Percentiles rank a stretch among this genome's conserved stretches.
Conservation (phyloP, 1,140 invertebrate genomes). For the Sitophilus oryzae region DNA sequence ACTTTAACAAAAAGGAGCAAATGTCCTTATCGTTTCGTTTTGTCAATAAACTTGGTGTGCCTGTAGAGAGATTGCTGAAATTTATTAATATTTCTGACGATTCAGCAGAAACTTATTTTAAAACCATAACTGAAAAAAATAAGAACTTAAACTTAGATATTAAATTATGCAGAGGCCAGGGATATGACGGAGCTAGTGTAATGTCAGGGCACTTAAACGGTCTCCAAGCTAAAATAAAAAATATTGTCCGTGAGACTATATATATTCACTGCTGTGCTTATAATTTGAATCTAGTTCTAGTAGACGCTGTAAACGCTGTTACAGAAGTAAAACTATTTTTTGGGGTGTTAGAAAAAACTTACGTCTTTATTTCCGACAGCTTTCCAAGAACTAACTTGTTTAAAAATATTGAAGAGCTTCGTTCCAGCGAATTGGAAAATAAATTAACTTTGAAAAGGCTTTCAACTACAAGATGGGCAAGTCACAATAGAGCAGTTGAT, state of each 20-base stretch:
- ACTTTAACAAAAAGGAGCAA: too few relatives aligned
- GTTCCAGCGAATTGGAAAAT: background rate
- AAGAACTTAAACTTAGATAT: background rate
- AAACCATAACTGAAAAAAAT: background rate
- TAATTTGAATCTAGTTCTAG: constrained; percentile 3
- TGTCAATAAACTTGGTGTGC: too few relatives aligned
- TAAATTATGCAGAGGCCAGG: background rate
- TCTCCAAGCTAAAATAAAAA: background rate
- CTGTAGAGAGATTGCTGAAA: too few relatives aligned
- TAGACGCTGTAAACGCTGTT: background rate
- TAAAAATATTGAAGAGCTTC: background rate
- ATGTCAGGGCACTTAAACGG: constrained; percentile 4
- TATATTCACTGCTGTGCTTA: constrained; percentile 2
- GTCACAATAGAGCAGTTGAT: constrained; percentile 1
- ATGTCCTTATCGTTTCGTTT: too few relatives aligned
- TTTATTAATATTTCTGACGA: too few relatives aligned
- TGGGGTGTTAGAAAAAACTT: background rate
- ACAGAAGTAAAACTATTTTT: constrained; percentile 4
- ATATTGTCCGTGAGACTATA: constrained; percentile 2
- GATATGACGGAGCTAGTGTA: background rate
- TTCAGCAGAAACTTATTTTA: background rate
- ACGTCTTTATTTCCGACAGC: background rate
- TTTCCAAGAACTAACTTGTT: background rate
- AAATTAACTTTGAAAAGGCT: background rate
- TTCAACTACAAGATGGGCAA: background rate